Base-by-base conservation (phyloP, 2,888 invertebrate genomes). In the Apantesis nais region DNA sequence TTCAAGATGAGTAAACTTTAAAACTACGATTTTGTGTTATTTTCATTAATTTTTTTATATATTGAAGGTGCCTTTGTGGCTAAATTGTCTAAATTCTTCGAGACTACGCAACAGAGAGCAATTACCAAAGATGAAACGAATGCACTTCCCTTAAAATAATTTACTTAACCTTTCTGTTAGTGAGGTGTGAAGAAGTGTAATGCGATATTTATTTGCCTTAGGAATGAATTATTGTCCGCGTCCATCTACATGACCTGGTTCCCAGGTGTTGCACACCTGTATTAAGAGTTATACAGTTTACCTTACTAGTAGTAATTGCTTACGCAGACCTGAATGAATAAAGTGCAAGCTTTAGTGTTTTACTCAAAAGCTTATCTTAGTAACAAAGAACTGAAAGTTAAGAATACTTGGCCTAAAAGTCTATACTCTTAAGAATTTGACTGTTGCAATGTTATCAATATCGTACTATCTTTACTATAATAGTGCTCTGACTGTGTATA, bases 1-100 rank as follows among this genome's bases (percentile, higher is more conserved):
- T 67, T 67, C 39, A 72, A 72, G 71, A 74, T 76, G 16, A 14
- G 39, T 14, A 16, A 29, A 61, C 9, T 39, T 62, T 25, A 25
- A 62, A 62, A 25, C 16, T 3, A 34, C n/a, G n/a, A 25, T 62
- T 14, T 25, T 62, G 39, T 5, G 14, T 39, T 62, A 5, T 62
- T 62, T 62, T 37, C 16, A 2, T 52, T 52, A 2, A 22, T 48
- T 1, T 1, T n/a, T 19, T 52, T 52, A 19, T 25, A 55, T 14
- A 55, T 3, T 25, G 5, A 55, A 12, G 14, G 25, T 2, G 0
- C 22, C 22, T 22, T 16, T 0, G 48, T 22, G 16, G 44, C 14
- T 44, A 44, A 44, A 48, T 14, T 41, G 14, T 16, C 41, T 41
- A 14, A 41, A 41, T 41, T 1, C 41, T 22, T 48, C 22, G 22